Evolutionary conservation across 1,140 invertebrate species (phyloP).

Genomic region (Drosophila pandora): DNA sequence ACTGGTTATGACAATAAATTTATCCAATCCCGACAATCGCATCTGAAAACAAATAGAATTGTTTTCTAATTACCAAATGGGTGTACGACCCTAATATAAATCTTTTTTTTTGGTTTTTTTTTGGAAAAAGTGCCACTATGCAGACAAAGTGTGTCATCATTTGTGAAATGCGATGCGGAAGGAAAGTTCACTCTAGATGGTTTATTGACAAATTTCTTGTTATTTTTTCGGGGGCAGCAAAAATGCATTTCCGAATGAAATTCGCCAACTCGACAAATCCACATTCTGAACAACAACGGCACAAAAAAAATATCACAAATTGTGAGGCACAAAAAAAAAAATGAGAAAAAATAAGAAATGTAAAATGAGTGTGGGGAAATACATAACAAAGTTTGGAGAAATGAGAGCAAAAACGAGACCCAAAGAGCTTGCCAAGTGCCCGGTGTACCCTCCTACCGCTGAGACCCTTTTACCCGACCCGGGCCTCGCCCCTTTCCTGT

Average conservation of each 20-base stretch:
- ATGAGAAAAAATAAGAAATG: conserved; percentile 4
- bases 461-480: neutral
- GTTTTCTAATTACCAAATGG: conserved; percentile 48
- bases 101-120: neutral
- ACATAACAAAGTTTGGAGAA: conserved; percentile 48
- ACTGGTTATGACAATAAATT: conserved; percentile 40
- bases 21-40: conserved; percentile 36
- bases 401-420: conserved; percentile 47
- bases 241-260: conserved; percentile 54
- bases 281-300: conserved; percentile 36
- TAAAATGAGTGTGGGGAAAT: conserved; percentile 46
- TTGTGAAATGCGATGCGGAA: conserved; percentile 3
- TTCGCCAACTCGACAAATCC: conserved; percentile 57
- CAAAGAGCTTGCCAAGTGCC: conserved; percentile 48
- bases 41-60: conserved; percentile 20
- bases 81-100: conserved; percentile 32
- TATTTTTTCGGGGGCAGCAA: conserved; percentile 18
- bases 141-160: conserved; percentile 30
- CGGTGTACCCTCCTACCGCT: neutral
- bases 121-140: conserved; percentile 1
- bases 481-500: conserved; percentile 48
- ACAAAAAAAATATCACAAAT: conserved; percentile 4
- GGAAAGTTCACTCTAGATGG: conserved; percentile 22
- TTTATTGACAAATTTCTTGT: conserved; percentile 40
- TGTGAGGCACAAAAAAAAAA: conserved; percentile 4